Conservation (phyloP, 2,113 vertebrate genomes). For the Spermophilus dauricus region DNA sequence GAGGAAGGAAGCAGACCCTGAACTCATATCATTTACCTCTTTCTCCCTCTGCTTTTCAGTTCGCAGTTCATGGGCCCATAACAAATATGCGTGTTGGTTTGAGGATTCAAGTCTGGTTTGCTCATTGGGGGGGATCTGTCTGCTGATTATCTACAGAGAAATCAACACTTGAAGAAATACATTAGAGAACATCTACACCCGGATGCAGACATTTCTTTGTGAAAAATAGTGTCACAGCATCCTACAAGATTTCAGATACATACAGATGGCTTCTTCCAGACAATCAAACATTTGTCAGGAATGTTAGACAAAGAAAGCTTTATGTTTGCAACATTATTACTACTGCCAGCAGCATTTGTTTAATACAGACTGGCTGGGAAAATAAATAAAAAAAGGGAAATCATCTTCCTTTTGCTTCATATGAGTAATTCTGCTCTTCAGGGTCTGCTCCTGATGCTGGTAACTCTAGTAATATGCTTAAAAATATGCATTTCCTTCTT, state of each 20-base stretch:
- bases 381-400: not conserved
- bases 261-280: conserved; percentile 38
- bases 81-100: not conserved
- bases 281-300: conserved; percentile 64
- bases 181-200: not conserved
- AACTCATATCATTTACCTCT: not conserved
- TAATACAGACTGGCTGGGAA: not conserved
- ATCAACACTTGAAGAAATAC: conserved; percentile 25
- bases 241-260: conserved; percentile 33
- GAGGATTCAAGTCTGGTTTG: not conserved
- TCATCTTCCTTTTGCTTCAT: conserved; percentile 20
- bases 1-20: not conserved
- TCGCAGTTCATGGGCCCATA: not conserved
- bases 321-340: conserved; percentile 27
- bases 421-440: not conserved
- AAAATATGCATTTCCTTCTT: not conserved
- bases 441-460: not conserved
- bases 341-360: conserved; percentile 2
- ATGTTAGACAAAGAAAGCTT: conserved; percentile 63
- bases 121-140: not conserved
- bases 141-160: not conserved
- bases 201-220: not conserved
- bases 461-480: not conserved
- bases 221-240: conserved; percentile 12
- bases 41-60: not conserved